Evolutionary conservation across 2,888 invertebrate genomes (phyloP).

Genomic region (Stenolophus ochropezus): DNA sequence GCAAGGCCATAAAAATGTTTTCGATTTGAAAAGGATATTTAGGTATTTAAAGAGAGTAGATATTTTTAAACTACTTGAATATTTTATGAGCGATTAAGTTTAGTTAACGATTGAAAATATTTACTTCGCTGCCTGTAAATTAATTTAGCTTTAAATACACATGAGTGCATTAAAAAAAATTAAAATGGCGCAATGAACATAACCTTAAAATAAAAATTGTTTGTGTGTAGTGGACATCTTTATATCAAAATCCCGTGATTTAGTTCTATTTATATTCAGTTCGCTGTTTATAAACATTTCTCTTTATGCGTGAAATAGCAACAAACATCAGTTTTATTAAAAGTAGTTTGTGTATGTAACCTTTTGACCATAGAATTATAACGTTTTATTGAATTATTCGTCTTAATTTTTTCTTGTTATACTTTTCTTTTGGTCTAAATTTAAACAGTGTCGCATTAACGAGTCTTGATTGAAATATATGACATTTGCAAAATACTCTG

Average conservation of each 20-base stretch:
- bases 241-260: neutral
- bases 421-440: conserved; percentile 13
- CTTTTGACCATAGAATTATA: conserved; percentile 33
- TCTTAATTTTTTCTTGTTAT: conserved; percentile 19
- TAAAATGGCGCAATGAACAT: neutral
- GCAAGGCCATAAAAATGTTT: neutral
- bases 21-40: neutral
- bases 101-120: neutral
- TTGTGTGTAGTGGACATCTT: neutral
- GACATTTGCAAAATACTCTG: neutral
- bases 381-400: conserved; percentile 26
- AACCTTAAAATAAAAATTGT: neutral
- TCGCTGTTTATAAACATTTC: conserved; percentile 22
- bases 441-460: neutral
- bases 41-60: neutral
- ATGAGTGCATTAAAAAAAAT: neutral
- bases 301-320: conserved; percentile 17
- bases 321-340: conserved; percentile 39
- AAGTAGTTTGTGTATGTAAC: conserved; percentile 40
- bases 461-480: neutral
- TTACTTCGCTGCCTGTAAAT: neutral
- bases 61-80: neutral
- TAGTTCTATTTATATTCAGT: neutral
- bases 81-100: neutral
- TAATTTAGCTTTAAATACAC: neutral